Evolutionary conservation across 2,113 vertebrate genomes (phyloP), one percentile per base, ranked within the genome.

Genomic region (Cygnus buccinator): DNA sequence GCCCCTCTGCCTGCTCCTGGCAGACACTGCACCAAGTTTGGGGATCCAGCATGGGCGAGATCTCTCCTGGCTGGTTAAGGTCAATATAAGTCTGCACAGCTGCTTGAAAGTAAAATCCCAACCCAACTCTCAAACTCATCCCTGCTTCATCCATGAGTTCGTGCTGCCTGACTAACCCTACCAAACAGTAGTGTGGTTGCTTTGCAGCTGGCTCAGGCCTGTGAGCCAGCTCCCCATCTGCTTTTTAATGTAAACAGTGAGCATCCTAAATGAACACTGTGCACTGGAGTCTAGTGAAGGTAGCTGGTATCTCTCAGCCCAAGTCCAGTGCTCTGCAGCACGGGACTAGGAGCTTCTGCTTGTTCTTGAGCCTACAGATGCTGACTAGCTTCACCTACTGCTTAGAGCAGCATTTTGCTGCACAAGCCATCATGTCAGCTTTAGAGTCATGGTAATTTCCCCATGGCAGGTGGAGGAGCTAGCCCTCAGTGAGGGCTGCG

Each of bases 401-500:
- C 44, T 78, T 37, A 62, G 39, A 92, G 76, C 61, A 90, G 46
- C 20, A 6, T 80, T 77, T 93, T 90, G 85, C 79, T 65, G 41
- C 79, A 37, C 33, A 41, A 86, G 33, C 57, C 80, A n/a, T 57
- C 61, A 8, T 4, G 65, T 82, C 76, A 89, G 86, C 86, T 79
- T 78, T 23, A 62, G 13, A 62, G 70, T 76, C 80, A 41, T 3
- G 50, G 89, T 41, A 82, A 90, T 91, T 96, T 84, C 73, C 89
- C 62, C 80, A 50, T 0, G 1, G 66, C 80, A 78, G 11, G 29
- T 3, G 0, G 71, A 84, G 83, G 33, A 89, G 12, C 14, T 62
- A 58, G 85, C 28, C 68, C 76, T 91, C 73, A 33, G 44, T 76
- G 80, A 94, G 70, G 58, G 74, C 94, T 75, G 77, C 61, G 74